These are phyloP conservation scores for Julus scanicus DNA, from an alignment of 2,888 invertebrate species.

Conservation along the genomic window DNA sequence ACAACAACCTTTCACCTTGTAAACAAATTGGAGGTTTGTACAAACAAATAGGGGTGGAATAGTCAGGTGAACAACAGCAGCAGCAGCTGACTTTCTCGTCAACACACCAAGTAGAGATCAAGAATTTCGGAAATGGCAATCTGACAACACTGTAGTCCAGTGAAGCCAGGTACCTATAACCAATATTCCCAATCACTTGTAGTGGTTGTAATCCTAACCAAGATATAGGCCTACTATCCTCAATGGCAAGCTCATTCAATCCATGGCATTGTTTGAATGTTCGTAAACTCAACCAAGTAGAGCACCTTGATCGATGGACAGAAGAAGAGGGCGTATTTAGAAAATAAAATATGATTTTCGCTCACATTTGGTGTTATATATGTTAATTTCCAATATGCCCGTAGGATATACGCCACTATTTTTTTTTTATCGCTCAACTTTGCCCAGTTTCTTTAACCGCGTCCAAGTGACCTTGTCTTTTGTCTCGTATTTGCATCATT, in stretches of 20 bases:
- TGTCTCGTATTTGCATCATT: constrained; percentile 10
- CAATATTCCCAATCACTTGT: background rate
- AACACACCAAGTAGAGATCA: background rate
- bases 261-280: background rate
- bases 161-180: background rate
- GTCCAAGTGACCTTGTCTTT: constrained; percentile 23
- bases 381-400: background rate
- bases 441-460: background rate
- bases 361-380: background rate
- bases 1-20: background rate
- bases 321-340: background rate
- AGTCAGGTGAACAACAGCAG: background rate
- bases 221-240: no score
- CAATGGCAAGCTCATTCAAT: background rate
- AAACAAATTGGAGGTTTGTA: no score
- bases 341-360: background rate
- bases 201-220: background rate
- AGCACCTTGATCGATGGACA: no score
- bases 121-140: background rate
- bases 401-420: background rate
- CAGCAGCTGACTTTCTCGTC: background rate
- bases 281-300: background rate
- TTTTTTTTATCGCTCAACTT: background rate
- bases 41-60: no score
- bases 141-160: background rate